These are phyloP conservation scores for Cephus pygmeus DNA, from an alignment of 2,888 invertebrate genomes.

Conservation along the genomic window DNA sequence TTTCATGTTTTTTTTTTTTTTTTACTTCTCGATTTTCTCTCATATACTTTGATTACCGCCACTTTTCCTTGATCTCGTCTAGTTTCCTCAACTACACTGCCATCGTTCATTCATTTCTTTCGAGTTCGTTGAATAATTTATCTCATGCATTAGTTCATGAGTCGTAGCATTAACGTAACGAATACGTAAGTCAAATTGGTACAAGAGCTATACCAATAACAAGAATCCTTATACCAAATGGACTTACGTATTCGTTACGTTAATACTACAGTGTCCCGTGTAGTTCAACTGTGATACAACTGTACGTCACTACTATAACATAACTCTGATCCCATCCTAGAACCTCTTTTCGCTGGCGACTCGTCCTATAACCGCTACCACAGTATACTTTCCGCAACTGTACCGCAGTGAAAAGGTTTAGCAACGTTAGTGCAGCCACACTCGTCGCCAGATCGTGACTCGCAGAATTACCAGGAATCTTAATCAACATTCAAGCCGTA, in stretches of 20 bases:
- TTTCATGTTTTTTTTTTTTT: not conserved
- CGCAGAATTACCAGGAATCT: not conserved
- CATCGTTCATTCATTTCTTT: not conserved
- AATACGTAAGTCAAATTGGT: too few relatives aligned
- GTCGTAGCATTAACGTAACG: too few relatives aligned
- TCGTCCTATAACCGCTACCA: not conserved
- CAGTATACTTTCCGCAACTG: not conserved
- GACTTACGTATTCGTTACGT: too few relatives aligned
- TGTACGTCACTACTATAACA: not conserved
- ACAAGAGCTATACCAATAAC: too few relatives aligned
- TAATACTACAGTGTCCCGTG: not conserved
- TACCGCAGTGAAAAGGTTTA: not conserved
- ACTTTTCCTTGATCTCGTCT: not conserved
- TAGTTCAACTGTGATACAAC: not conserved
- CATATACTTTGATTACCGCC: not conserved
- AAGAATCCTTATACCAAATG: too few relatives aligned
- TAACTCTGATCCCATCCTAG: not conserved
- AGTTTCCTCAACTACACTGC: not conserved
- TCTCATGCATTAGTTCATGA: not conserved
- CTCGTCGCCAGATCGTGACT: not conserved
- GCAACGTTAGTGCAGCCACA: not conserved
- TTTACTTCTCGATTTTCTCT: not conserved
- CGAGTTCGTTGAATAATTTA: not conserved
- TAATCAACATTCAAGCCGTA: constrained; percentile 2
- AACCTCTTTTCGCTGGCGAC: not conserved